A percentile compares a stretch with the other conserved stretches of the same genome.
Evolutionary conservation across 1,140 invertebrate genomes (phyloP).

Genomic region (Nomia melanderi): DNA sequence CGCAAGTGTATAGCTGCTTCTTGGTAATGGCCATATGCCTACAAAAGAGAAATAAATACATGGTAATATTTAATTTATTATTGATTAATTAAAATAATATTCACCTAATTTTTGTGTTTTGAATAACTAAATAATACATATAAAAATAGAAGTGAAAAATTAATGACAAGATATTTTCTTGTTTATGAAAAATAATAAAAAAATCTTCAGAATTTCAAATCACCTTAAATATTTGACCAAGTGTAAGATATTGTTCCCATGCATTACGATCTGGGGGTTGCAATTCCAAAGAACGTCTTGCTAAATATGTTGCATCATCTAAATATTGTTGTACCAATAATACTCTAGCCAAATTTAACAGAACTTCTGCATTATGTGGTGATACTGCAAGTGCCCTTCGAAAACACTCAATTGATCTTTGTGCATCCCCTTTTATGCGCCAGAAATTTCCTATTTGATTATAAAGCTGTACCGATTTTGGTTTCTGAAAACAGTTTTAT

Average conservation of each 20-base stretch:
- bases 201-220: not conserved
- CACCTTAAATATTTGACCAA: conserved; percentile 90
- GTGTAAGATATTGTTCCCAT: conserved; percentile 94
- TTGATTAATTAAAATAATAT: no score
- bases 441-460: conserved; percentile 95
- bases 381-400: conserved; percentile 90
- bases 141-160: not conserved
- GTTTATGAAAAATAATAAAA: no score
- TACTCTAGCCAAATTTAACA: conserved; percentile 91
- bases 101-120: not conserved
- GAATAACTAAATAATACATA: not conserved
- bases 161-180: no score
- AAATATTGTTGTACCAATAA: conserved; percentile 92
- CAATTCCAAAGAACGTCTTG: conserved; percentile 87
- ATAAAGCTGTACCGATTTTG: conserved; percentile 91
- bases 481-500: conserved; percentile 83
- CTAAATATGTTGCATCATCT: conserved; percentile 93
- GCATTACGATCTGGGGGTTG: conserved; percentile 91
- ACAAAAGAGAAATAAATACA: conserved; percentile 15
- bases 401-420: conserved; percentile 93
- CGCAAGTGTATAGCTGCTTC: conserved; percentile 90
- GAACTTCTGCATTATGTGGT: conserved; percentile 92
- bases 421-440: conserved; percentile 91
- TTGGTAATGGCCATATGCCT: conserved; percentile 91
- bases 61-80: not conserved